A percentile compares a stretch with the other conserved stretches of the same genome.
Evolutionary conservation across 2,113 vertebrate genomes (phyloP).

Genomic region (Psammodynastes pulverulentus): DNA sequence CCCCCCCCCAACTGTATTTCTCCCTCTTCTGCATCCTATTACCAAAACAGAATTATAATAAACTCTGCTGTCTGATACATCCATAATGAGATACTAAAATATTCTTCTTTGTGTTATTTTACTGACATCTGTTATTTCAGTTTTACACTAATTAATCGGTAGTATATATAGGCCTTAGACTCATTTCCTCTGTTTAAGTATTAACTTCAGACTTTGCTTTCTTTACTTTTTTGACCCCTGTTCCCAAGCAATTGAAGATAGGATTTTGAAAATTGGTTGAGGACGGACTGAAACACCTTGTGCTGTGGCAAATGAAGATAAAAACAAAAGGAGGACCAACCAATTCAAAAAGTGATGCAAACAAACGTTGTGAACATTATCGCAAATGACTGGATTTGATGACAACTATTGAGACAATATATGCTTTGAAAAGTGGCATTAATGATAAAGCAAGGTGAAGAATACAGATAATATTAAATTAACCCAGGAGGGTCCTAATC

Average conservation of each 20-base stretch:
- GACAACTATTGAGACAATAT: slow-evolving; percentile 69
- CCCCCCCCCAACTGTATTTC: not conserved
- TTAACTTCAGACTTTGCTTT: not conserved
- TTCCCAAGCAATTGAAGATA: not conserved
- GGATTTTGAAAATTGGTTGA: not conserved
- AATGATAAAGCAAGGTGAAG: slow-evolving; percentile 78
- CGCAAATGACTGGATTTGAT: slow-evolving; percentile 64
- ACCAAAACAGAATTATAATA: not conserved
- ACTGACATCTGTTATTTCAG: not conserved
- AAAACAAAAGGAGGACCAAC: not conserved
- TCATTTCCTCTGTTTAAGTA: not conserved
- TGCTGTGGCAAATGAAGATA: slow-evolving; percentile 43
- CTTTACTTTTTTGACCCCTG: not conserved
- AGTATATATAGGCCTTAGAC: not conserved
- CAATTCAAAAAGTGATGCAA: not conserved
- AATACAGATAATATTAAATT: slow-evolving; percentile 82
- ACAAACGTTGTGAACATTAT: not conserved
- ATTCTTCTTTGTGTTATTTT: not conserved
- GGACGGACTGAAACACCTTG: slow-evolving; percentile 39
- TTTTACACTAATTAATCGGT: not conserved
- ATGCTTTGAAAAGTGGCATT: slow-evolving; percentile 72
- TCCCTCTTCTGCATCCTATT: not conserved
- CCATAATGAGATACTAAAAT: not conserved
- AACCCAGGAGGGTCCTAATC: slow-evolving; percentile 77
- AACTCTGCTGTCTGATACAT: not conserved